These are phyloP conservation scores for Mormyrus proboscirostris DNA, from an alignment of 2,797 vertebrate genomes.

Conservation along the genomic window DNA sequence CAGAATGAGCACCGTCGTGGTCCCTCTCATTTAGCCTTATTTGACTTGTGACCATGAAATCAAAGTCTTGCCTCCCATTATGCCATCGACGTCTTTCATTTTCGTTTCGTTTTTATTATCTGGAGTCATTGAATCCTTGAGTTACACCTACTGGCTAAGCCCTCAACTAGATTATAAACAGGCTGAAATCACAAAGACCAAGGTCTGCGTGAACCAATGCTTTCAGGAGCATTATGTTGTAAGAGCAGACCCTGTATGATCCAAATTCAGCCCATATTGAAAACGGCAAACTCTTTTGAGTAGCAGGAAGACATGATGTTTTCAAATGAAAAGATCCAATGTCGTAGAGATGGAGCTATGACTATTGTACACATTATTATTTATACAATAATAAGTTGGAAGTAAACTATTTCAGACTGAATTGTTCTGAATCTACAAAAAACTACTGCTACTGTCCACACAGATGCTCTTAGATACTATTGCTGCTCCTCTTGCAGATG, in stretches of 20 bases:
- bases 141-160: conserved; percentile 67
- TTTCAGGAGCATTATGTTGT: neutral
- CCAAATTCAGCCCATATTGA: neutral
- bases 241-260: neutral
- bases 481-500: neutral
- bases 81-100: conserved; percentile 22
- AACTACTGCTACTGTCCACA: neutral
- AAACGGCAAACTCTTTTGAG: neutral
- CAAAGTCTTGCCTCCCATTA: conserved; percentile 33
- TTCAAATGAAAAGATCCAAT: neutral
- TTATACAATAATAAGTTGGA: neutral
- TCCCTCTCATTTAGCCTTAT: neutral
- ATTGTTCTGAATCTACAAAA: neutral
- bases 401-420: neutral
- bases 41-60: conserved; percentile 27
- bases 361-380: neutral
- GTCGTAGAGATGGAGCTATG: neutral
- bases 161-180: conserved; percentile 23
- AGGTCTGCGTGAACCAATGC: neutral
- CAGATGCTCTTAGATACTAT: neutral
- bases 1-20: neutral
- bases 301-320: neutral
- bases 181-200: neutral
- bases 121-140: conserved; percentile 56
- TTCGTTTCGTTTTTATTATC: conserved; percentile 21